Evolutionary conservation across 2,888 invertebrate species (phyloP).

Genomic region (Trisateles emortualis): DNA sequence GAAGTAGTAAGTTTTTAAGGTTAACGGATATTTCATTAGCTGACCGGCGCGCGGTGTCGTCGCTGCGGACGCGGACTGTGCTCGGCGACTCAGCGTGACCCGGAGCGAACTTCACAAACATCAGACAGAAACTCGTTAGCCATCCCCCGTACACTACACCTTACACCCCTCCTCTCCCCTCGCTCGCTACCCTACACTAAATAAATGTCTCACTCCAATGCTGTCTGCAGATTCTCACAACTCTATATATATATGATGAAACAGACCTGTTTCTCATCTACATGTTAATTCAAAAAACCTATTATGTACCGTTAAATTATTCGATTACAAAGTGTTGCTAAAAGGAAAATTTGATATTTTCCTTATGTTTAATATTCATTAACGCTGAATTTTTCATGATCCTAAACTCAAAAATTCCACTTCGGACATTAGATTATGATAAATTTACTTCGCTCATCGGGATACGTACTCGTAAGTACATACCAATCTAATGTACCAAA

Average conservation of each 20-base stretch:
- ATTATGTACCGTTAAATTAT: conserved; percentile 39
- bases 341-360: conserved; percentile 26
- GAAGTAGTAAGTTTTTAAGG: background rate
- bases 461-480: too few relatives aligned
- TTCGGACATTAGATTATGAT: conserved; percentile 7
- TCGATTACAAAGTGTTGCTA: conserved; percentile 21
- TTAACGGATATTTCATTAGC: conserved; percentile 51
- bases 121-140: conserved; percentile 67
- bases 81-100: conserved; percentile 56
- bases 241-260: conserved; percentile 43
- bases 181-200: conserved; percentile 36
- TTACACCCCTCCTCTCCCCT: conserved; percentile 25
- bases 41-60: conserved; percentile 31
- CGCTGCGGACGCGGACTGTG: conserved; percentile 33
- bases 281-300: conserved; percentile 31
- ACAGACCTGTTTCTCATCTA: conserved; percentile 36
- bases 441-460: conserved; percentile 4
- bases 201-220: conserved; percentile 58
- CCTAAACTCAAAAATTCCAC: conserved; percentile 11
- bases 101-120: conserved; percentile 63
- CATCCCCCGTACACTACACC: conserved; percentile 45
- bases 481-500: too few relatives aligned
- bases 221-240: conserved; percentile 43
- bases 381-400: conserved; percentile 34
- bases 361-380: conserved; percentile 24